A percentile compares a stretch with the other conserved stretches of the same genome.
phyloP scores from a whole-genome alignment of 2,113 vertebrate species.

The Tragelaphus strepsiceros region DNA sequence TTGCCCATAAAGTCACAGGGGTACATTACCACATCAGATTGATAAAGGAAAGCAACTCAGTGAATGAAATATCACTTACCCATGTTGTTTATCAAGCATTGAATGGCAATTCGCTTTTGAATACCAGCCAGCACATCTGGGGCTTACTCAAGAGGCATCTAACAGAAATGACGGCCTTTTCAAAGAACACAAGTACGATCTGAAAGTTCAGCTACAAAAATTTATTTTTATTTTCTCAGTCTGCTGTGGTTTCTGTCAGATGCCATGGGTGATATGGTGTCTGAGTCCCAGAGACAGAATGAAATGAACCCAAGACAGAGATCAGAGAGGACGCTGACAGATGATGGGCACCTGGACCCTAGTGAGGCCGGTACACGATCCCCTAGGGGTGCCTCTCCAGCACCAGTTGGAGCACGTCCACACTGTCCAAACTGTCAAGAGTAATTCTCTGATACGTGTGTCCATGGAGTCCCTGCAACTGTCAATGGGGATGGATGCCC shows the following conservation, averaged over 20 bases:
- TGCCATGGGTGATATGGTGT: not conserved
- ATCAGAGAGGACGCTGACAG: not conserved
- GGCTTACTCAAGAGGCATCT: not conserved
- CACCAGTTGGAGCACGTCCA: not conserved
- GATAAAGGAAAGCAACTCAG: not conserved
- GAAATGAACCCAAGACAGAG: conserved; percentile 6
- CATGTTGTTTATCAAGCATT: not conserved
- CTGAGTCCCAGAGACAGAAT: not conserved
- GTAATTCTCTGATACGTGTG: not conserved
- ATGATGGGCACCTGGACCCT: not conserved
- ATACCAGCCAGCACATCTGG: not conserved
- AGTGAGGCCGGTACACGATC: fast-evolving
- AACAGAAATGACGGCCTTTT: not conserved
- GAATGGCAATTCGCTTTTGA: not conserved
- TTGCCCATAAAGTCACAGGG: not conserved
- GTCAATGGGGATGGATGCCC: too few species aligned
- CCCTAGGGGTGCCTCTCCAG: not conserved
- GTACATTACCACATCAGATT: not conserved
- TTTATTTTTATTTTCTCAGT: not conserved
- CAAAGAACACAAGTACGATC: not conserved
- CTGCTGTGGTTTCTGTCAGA: conserved; percentile 15
- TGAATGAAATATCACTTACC: not conserved
- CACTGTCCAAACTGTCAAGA: not conserved
- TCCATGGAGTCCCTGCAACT: not conserved
- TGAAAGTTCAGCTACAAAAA: not conserved